phyloP scores from a whole-genome alignment of 1,140 invertebrate species.

The Lerema accius region DNA sequence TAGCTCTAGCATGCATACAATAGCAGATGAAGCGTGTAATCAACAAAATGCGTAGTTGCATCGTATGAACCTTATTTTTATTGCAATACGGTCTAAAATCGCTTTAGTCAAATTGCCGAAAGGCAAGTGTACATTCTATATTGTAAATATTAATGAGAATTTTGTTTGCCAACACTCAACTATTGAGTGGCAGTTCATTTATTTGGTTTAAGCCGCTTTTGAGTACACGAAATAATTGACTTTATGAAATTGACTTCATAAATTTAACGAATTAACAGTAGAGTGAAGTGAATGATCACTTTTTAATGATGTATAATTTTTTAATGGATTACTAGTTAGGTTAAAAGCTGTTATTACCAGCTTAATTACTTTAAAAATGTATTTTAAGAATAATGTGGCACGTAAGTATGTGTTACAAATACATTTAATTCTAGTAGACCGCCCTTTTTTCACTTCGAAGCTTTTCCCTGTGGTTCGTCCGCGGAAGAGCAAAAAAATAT shows the following conservation, averaged over 20 bases:
- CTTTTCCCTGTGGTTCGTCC: no score
- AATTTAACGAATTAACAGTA: not conserved
- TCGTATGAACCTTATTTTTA: not conserved
- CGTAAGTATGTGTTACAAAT: no score
- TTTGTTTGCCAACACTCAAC: slow-evolving; percentile 1
- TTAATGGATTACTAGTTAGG: no score
- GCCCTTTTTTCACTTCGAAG: no score
- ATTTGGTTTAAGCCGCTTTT: slow-evolving; percentile 5
- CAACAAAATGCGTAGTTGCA: not conserved
- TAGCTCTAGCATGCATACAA: not conserved
- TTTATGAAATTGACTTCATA: not conserved
- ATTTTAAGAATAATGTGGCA: no score
- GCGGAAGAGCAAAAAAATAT: no score
- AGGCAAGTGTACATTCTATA: not conserved
- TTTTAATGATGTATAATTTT: no score
- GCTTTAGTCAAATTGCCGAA: not conserved
- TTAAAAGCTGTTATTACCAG: no score
- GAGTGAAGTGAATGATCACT: no score
- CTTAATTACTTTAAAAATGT: no score
- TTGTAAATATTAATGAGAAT: not conserved
- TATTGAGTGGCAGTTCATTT: slow-evolving; percentile 2
- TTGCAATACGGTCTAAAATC: not conserved
- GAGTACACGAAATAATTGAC: not conserved
- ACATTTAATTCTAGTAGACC: no score
- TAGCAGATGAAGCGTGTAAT: not conserved